Percentiles rank a stretch among this genome's conserved stretches.
These are phyloP conservation scores for Actenoides hombroni DNA, from an alignment of 2,113 vertebrate species.

Conservation along the genomic window DNA sequence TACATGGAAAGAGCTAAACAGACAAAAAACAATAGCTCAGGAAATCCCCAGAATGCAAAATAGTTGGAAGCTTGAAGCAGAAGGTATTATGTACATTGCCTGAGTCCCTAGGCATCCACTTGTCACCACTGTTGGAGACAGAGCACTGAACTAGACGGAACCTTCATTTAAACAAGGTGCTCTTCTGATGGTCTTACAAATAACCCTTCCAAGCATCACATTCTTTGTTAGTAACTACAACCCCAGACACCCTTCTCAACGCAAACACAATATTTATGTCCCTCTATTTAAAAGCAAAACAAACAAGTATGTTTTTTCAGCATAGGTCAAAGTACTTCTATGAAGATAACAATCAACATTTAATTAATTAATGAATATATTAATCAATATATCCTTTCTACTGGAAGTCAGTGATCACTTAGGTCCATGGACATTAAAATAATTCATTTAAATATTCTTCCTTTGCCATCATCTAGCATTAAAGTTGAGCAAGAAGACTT, in stretches of 20 bases:
- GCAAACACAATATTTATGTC: not conserved
- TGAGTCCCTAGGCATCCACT: not conserved
- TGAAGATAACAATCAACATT: not conserved
- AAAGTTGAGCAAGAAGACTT: not conserved
- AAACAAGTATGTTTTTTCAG: not conserved
- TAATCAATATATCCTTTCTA: constrained; percentile 19
- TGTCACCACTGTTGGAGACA: not conserved
- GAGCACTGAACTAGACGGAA: not conserved
- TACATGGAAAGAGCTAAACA: not conserved
- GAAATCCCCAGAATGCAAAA: not conserved
- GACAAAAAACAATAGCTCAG: not conserved
- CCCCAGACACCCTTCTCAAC: not conserved
- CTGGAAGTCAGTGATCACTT: not conserved
- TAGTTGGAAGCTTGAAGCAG: not conserved
- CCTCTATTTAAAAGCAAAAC: not conserved
- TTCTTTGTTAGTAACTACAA: not conserved
- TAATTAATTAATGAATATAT: not conserved
- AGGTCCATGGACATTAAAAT: not conserved
- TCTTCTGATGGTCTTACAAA: not conserved
- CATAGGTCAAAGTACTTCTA: not conserved
- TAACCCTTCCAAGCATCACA: not conserved
- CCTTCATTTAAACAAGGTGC: not conserved
- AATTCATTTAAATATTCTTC: constrained; percentile 18
- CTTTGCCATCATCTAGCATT: not conserved
- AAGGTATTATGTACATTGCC: not conserved